These are phyloP conservation scores for Sceloporus undulatus DNA, from an alignment of 2,113 vertebrate species.

Conservation along the genomic window DNA sequence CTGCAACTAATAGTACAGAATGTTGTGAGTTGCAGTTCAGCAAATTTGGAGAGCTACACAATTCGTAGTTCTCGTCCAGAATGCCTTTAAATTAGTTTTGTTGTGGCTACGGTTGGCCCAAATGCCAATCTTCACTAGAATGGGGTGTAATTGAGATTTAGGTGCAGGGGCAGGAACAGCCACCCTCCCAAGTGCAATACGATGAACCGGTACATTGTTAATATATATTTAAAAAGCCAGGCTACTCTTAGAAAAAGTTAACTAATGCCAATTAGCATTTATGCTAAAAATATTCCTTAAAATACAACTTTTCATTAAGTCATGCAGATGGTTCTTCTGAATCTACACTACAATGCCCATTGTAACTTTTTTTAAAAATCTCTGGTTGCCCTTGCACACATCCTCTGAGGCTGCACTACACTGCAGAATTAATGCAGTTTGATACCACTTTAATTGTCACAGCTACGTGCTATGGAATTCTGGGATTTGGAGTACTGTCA, in stretches of 20 bases:
- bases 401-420: constrained; percentile 10
- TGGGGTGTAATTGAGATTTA: background rate
- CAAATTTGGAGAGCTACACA: too few relatives aligned
- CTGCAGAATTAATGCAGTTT: too few relatives aligned
- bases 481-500: too few relatives aligned
- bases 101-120: background rate
- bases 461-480: too few relatives aligned
- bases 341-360: background rate
- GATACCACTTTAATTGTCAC: too few relatives aligned
- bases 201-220: background rate
- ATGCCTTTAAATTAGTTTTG: background rate
- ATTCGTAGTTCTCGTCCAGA: background rate
- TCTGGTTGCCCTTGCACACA: background rate
- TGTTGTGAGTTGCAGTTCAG: too few relatives aligned
- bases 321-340: background rate
- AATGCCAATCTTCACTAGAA: background rate
- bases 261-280: background rate
- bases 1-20: too few relatives aligned
- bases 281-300: background rate
- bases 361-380: background rate
- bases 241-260: constrained; percentile 20
- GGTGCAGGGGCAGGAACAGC: constrained; percentile 30
- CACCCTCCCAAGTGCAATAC: background rate
- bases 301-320: background rate
- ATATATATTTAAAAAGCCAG: background rate